These are phyloP conservation scores for Drosophila parabipectinata DNA, from an alignment of 1,140 invertebrate genomes.

Conservation along the genomic window DNA sequence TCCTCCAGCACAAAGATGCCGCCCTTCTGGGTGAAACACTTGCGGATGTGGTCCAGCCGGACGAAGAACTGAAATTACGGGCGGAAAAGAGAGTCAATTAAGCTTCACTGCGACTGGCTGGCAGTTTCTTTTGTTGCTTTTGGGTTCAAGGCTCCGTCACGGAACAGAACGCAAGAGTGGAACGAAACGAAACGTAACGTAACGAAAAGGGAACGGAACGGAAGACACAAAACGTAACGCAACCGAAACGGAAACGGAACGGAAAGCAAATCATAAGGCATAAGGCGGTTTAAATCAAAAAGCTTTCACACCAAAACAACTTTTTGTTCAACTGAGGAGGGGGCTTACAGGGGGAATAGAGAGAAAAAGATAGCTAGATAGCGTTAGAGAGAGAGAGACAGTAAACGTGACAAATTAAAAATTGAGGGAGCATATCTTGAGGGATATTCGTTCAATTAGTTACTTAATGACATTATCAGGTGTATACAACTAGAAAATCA, in stretches of 20 bases:
- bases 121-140: constrained; percentile 1
- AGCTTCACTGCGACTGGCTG: constrained; percentile 12
- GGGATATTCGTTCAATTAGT: constrained; percentile 9
- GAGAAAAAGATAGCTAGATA: constrained; percentile 18
- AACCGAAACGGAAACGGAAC: constrained; percentile 1
- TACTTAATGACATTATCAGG: constrained; percentile 11
- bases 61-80: constrained; percentile 98
- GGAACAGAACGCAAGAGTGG: constrained; percentile 24
- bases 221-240: constrained; percentile 7
- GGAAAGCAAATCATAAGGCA: not conserved
- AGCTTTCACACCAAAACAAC: constrained; percentile 16
- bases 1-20: constrained; percentile 99
- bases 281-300: constrained; percentile 3
- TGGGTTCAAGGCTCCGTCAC: constrained; percentile 27
- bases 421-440: constrained; percentile 3
- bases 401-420: constrained; percentile 31
- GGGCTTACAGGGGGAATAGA: constrained; percentile 20
- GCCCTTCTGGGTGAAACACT: constrained; percentile 99
- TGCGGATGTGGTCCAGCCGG: constrained; percentile 98
- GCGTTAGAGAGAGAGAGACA: constrained; percentile 35
- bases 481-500: constrained; percentile 20
- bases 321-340: constrained; percentile 18
- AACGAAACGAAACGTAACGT: constrained; percentile 33
- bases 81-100: constrained; percentile 27
- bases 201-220: constrained; percentile 38